These are phyloP conservation scores for Acanthococcus lagerstroemiae DNA, from an alignment of 2,888 invertebrate genomes.

Conservation along the genomic window DNA sequence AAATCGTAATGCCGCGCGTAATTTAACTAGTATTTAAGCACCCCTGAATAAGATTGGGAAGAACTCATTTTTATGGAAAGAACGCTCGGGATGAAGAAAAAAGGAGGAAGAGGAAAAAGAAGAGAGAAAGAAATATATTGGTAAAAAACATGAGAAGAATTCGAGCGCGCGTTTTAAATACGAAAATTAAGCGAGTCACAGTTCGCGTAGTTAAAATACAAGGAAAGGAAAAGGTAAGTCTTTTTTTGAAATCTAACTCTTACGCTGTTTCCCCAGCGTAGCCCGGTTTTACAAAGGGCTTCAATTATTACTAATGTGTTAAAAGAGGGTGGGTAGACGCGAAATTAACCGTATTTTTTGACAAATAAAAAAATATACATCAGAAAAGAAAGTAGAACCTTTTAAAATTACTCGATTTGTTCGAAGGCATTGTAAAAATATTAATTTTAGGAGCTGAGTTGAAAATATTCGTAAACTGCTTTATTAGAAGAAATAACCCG, in stretches of 20 bases:
- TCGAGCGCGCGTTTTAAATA: constrained; percentile 20
- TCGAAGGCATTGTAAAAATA: no score
- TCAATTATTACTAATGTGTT: neutral
- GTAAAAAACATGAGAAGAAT: constrained; percentile 22
- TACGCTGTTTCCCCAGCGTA: neutral
- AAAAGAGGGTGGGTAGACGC: neutral
- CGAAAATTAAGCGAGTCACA: constrained; percentile 24
- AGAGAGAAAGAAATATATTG: constrained; percentile 16
- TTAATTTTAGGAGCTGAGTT: no score
- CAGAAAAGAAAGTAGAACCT: neutral
- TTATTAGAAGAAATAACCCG: no score
- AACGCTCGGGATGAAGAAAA: neutral
- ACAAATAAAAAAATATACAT: neutral
- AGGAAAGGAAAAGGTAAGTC: neutral
- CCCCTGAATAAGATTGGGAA: neutral
- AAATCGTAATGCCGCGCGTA: neutral
- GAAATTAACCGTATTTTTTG: neutral
- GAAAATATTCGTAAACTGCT: no score
- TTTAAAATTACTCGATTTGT: no score
- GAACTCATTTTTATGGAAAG: neutral
- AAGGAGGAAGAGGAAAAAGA: neutral
- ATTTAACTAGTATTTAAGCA: neutral
- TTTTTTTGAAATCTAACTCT: neutral
- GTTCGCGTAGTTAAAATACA: constrained; percentile 6
- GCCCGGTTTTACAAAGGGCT: neutral